phyloP scores from a whole-genome alignment of 2,888 invertebrate genomes.

The Bimastos eiseni region DNA sequence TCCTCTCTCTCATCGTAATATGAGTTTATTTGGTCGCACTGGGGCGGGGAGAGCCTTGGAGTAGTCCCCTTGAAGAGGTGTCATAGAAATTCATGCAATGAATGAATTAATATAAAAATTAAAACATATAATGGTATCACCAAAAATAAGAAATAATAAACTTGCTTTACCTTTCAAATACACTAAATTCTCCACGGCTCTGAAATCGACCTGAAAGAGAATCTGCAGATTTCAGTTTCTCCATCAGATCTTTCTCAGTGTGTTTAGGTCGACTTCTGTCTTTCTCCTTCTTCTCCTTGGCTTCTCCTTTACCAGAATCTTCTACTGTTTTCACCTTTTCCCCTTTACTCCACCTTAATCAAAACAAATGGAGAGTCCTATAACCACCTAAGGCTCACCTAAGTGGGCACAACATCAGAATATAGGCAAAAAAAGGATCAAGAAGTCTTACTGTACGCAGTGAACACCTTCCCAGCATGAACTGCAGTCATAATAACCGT shows the following conservation, averaged over 20 bases:
- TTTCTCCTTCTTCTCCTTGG: conserved; percentile 1
- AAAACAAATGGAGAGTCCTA: not conserved
- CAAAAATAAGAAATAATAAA: not conserved
- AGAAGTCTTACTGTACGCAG: not conserved
- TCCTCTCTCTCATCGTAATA: no score
- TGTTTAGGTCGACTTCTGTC: not conserved
- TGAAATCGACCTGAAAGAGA: conserved; percentile 17
- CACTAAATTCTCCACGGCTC: conserved; percentile 22
- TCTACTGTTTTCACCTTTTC: not conserved
- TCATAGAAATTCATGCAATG: no score
- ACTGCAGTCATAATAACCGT: not conserved
- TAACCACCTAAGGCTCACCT: not conserved
- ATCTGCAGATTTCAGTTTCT: not conserved
- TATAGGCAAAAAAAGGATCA: not conserved
- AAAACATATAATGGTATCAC: not conserved
- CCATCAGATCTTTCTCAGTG: not conserved
- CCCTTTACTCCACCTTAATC: conserved; percentile 17
- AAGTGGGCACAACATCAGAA: not conserved
- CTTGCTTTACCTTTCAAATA: conserved; percentile 20
- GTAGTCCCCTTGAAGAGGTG: no score
- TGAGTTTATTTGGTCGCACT: no score
- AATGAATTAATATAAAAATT: no score
- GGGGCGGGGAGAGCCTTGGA: no score
- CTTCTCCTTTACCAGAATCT: not conserved
- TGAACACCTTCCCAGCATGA: not conserved